Percentiles rank a stretch among this genome's conserved stretches.
Evolutionary conservation across 2,797 vertebrate genomes (phyloP).

Genomic region (Hyperoplus immaculatus): DNA sequence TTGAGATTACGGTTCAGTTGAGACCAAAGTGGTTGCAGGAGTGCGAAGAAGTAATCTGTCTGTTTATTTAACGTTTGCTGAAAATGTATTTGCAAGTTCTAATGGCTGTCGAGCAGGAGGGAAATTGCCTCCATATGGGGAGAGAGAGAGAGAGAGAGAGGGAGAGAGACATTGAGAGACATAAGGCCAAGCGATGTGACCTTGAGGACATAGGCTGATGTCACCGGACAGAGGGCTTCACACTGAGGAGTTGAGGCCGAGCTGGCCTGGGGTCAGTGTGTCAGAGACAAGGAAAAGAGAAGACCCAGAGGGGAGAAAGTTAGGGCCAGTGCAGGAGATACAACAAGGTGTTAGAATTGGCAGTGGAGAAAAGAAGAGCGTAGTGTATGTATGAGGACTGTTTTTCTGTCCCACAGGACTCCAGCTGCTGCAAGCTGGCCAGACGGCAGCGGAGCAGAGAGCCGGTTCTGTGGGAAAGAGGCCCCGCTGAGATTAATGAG

Average conservation of each 20-base stretch:
- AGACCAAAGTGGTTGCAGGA: constrained; percentile 75
- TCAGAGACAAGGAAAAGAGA: constrained; percentile 24
- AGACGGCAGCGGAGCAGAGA: constrained; percentile 55
- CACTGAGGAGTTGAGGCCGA: constrained; percentile 43
- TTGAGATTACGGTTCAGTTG: constrained; percentile 71
- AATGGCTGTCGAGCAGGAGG: constrained; percentile 50
- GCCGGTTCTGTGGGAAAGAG: constrained; percentile 71
- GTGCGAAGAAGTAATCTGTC: constrained; percentile 76
- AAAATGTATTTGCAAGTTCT: constrained; percentile 73
- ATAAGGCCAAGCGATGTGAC: constrained; percentile 49
- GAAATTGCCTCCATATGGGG: constrained; percentile 78
- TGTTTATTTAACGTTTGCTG: constrained; percentile 76
- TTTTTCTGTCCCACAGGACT: constrained; percentile 50
- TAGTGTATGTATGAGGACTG: constrained; percentile 30
- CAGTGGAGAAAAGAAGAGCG: constrained; percentile 19
- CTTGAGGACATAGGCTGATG: constrained; percentile 61
- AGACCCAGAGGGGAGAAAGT: constrained; percentile 9
- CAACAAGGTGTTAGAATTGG: constrained; percentile 46
- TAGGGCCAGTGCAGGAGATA: constrained; percentile 28
- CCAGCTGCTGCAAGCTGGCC: constrained; percentile 68
- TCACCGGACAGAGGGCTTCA: constrained; percentile 61
- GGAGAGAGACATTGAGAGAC: constrained; percentile 6
- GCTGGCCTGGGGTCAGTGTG: constrained; percentile 42
- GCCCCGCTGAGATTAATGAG: constrained; percentile 69
- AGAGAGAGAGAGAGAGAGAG: not conserved